Evolutionary conservation across 2,797 vertebrate genomes (phyloP).

Genomic region (Steatocranus sp.): DNA sequence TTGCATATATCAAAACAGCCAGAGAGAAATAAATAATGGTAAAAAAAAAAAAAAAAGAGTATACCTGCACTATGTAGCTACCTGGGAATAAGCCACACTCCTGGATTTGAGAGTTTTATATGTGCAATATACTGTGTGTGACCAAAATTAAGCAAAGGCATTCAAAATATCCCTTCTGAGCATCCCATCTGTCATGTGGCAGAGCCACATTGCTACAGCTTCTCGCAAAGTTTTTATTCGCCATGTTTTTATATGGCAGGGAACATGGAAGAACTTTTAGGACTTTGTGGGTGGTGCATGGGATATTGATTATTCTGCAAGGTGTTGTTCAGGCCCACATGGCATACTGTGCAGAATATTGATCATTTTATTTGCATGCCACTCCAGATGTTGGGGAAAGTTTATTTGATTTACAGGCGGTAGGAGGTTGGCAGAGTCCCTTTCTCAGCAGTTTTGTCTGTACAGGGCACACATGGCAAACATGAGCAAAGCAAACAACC

Average conservation of each 20-base stretch:
- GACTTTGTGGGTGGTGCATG: neutral
- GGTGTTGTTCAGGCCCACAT: conserved; percentile 10
- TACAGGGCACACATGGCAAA: neutral
- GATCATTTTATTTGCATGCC: conserved; percentile 60
- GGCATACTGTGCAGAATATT: conserved; percentile 51
- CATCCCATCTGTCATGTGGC: conserved; percentile 9
- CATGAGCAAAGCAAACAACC: neutral
- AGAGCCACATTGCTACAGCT: neutral
- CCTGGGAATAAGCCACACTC: neutral
- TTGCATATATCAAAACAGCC: conserved; percentile 1
- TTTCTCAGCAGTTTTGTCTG: conserved; percentile 17
- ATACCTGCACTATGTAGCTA: conserved; percentile 22
- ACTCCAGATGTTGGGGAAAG: conserved; percentile 62
- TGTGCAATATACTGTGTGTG: conserved; percentile 12
- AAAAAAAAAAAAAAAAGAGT: neutral
- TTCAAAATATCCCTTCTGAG: neutral
- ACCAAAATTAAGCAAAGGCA: conserved; percentile 17
- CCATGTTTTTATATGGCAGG: conserved; percentile 16
- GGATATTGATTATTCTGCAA: conserved; percentile 19
- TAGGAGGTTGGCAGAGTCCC: conserved; percentile 14
- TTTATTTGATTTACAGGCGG: conserved; percentile 67
- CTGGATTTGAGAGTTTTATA: conserved; percentile 21
- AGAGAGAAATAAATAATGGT: neutral
- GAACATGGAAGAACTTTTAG: neutral
- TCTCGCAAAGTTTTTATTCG: neutral